Evolutionary conservation across 2,888 invertebrate species (phyloP).

Genomic region (Zygaena filipendulae): DNA sequence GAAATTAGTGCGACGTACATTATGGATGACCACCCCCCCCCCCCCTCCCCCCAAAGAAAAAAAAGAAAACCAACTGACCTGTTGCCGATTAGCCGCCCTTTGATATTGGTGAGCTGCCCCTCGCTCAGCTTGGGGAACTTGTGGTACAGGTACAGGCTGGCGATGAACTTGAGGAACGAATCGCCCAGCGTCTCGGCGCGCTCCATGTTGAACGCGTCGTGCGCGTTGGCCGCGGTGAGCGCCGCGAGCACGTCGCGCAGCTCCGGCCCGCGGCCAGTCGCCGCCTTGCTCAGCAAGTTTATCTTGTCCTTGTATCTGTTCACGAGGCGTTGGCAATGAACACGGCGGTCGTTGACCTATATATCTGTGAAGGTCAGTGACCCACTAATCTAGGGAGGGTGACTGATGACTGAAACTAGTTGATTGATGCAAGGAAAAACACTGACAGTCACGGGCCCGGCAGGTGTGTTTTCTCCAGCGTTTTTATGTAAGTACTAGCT

Average conservation of each 20-base stretch:
- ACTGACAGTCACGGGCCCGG: no score
- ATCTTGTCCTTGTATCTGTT: slow-evolving; percentile 42
- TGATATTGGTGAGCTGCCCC: slow-evolving; percentile 80
- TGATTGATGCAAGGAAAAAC: no score
- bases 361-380: no score
- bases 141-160: slow-evolving; percentile 77
- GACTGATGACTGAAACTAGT: no score
- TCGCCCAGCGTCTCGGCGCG: slow-evolving; percentile 90
- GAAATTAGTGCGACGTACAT: no score
- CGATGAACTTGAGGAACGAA: slow-evolving; percentile 84
- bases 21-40: no score
- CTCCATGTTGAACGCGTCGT: slow-evolving; percentile 84
- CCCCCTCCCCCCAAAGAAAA: no score
- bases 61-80: slow-evolving; percentile 64
- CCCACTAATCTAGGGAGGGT: no score
- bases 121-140: slow-evolving; percentile 77
- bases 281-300: slow-evolving; percentile 22
- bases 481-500: no score
- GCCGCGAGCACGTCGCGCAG: slow-evolving; percentile 65
- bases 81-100: slow-evolving; percentile 81
- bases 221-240: slow-evolving; percentile 76
- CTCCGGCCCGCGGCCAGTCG: slow-evolving; percentile 46
- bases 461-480: no score
- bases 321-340: no score
- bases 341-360: no score